Percentiles rank a stretch among this genome's conserved stretches.
phyloP scores from a whole-genome alignment of 2,888 invertebrate species.

The Andrena bucephala region DNA sequence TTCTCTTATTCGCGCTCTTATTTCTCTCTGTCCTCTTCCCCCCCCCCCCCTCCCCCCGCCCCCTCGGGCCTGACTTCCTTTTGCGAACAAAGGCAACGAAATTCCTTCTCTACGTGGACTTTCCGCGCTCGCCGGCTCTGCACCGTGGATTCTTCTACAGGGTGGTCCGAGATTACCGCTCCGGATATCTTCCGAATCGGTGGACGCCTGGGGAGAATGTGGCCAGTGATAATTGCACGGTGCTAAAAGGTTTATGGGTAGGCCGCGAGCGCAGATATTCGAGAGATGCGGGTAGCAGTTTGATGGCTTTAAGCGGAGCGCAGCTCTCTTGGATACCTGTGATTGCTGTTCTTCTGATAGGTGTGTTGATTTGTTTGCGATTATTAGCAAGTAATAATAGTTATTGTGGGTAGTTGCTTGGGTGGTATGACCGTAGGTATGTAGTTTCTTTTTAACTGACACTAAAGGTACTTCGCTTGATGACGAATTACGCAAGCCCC shows the following conservation, averaged over 20 bases:
- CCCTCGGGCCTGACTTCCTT: constrained; percentile 26
- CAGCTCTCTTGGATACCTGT: too few species aligned
- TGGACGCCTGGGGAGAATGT: neutral
- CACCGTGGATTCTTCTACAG: constrained; percentile 13
- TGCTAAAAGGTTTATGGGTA: neutral
- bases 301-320: too few species aligned
- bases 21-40: neutral
- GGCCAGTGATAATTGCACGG: neutral
- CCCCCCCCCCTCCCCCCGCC: neutral
- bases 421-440: too few species aligned
- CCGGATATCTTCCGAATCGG: neutral
- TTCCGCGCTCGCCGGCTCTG: constrained; percentile 29
- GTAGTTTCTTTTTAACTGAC: too few species aligned
- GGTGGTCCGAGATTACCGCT: constrained; percentile 35
- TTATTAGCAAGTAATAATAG: too few species aligned
- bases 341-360: too few species aligned
- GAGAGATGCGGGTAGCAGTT: too few species aligned
- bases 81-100: constrained; percentile 70
- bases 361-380: too few species aligned
- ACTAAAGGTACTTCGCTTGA: too few species aligned
- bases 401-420: too few species aligned
- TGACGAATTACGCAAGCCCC: too few species aligned
- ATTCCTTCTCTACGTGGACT: constrained; percentile 61
- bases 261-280: too few species aligned
- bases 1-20: constrained; percentile 20